These are phyloP conservation scores for Gastracanthus pulcherrimus DNA, from an alignment of 2,888 invertebrate genomes.

Conservation along the genomic window DNA sequence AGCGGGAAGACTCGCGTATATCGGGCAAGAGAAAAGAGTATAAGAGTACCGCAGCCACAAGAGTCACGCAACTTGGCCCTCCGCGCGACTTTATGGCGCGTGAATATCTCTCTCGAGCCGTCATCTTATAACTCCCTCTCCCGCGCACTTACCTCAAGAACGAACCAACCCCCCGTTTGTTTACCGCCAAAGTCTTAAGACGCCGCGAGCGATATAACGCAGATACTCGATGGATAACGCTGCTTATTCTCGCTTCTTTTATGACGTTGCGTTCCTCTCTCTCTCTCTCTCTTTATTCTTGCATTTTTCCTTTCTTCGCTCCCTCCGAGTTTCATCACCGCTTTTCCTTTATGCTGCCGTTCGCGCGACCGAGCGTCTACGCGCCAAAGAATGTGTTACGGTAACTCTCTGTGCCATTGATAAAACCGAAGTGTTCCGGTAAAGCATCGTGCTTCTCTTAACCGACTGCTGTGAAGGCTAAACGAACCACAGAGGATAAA, in stretches of 20 bases:
- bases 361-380: too few relatives aligned
- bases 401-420: conserved; percentile 10
- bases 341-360: not conserved
- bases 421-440: not conserved
- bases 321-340: conserved; percentile 29
- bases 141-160: conserved; percentile 2
- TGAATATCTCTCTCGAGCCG: conserved; percentile 69
- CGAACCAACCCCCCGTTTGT: not conserved
- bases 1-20: not conserved
- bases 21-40: conserved; percentile 21
- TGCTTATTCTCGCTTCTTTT: conserved; percentile 50
- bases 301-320: conserved; percentile 5
- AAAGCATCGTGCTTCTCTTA: conserved; percentile 6
- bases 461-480: conserved; percentile 2
- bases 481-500: not conserved
- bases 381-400: conserved; percentile 3
- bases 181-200: conserved; percentile 62
- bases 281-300: not conserved
- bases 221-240: conserved; percentile 54
- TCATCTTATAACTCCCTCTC: too few relatives aligned
- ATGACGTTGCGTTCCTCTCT: not conserved
- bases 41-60: too few relatives aligned
- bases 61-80: conserved; percentile 36
- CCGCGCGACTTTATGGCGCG: conserved; percentile 71
- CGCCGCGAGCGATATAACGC: conserved; percentile 59